These are phyloP conservation scores for Pithys albifrons DNA, from an alignment of 2,113 vertebrate genomes.

Conservation along the genomic window DNA sequence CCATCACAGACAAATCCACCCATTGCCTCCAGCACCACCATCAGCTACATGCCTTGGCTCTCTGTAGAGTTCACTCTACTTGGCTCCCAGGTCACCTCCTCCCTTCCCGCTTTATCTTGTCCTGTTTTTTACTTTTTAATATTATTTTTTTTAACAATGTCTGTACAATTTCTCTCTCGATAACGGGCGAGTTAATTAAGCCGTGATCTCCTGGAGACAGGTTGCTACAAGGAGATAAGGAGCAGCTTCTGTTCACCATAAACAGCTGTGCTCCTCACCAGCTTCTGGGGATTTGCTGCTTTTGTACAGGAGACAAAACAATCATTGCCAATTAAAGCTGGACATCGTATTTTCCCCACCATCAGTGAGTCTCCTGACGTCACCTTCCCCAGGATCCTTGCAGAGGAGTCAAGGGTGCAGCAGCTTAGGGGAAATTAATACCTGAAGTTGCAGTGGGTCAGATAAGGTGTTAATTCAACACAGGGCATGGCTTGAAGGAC, in stretches of 20 bases:
- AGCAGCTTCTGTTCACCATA: constrained; percentile 39
- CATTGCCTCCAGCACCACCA: accelerated
- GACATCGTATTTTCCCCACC: constrained; percentile 11
- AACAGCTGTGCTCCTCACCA: constrained; percentile 68
- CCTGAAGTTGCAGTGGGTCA: not conserved
- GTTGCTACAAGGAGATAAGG: constrained; percentile 78
- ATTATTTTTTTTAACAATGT: constrained; percentile 31
- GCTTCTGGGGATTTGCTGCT: constrained; percentile 70
- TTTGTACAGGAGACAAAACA: constrained; percentile 73
- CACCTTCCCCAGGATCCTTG: not conserved
- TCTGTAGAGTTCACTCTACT: not conserved
- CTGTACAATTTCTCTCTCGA: constrained; percentile 66
- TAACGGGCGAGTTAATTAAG: constrained; percentile 77
- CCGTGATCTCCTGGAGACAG: constrained; percentile 74
- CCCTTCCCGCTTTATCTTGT: constrained; percentile 50
- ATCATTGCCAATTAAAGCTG: constrained; percentile 51
- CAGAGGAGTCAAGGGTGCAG: not conserved
- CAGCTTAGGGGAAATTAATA: not conserved
- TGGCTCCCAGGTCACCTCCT: constrained; percentile 50
- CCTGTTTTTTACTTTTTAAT: not conserved
- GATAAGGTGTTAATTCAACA: not conserved
- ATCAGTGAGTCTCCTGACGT: not conserved
- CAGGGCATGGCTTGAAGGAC: not conserved
- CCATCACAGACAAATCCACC: not conserved
- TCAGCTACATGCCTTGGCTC: not conserved